Evolutionary conservation across 2,113 vertebrate species (phyloP), one percentile per base, ranked within the genome.

Genomic region (Oncorhynchus keta): DNA sequence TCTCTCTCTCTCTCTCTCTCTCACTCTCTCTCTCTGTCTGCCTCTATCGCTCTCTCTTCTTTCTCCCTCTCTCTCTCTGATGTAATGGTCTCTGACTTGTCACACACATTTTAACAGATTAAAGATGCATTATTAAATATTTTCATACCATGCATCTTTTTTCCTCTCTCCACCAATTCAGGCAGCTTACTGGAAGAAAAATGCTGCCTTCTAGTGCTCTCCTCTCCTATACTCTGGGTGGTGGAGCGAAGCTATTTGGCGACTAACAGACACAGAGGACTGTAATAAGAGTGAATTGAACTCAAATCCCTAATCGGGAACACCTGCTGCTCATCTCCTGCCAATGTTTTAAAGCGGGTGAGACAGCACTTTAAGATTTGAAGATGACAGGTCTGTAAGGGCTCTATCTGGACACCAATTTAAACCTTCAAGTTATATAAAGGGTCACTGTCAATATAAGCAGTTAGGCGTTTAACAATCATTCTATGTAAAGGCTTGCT

Each of bases 261-360:
- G 18, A 73, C 68, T 73, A 82, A 45, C 70, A 75, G 84, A 88
- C 78, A 78, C 45, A n/a, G 64, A 30, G 28, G 22, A 5, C 22
- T 64, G n/a, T 22, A 64, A 64, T 64, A 64, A 8, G 62, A 24
- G 30, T 30, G 73, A 32, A 57, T 0, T 9, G 11, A 61, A 85
- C 78, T 83, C 81, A 85, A 86, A 77, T 79, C 75, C 78, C 83
- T 76, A 24, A 49, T 30, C 35, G 8, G 39, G 62, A 57, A 57
- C 62, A 64, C 62, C 81, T 48, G 67, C 30, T 69, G n/a, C 75
- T 84, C 76, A 79, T 77, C 79, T 74, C 57, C 76, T 69, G 57
- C n/a, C 71, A 75, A 73, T 32, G 35, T 55, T 45, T 69, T 66
- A 75, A 59, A 5, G 9, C 9, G 9, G 39, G 39, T 11, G 9